Evolutionary conservation across 2,113 vertebrate genomes (phyloP).

Genomic region (Oryctolagus cuniculus): mOryCun1.1 NC_091435.1:23069501-23070000

Average conservation of each 20-base stretch:
- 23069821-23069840: neutral
- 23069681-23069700: neutral
- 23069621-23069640: neutral
- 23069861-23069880: neutral
- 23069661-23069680: neutral
- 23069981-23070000: neutral
- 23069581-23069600: neutral
- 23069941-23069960: neutral
- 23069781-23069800: neutral
- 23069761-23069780: neutral
- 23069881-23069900: neutral
- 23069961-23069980: neutral
- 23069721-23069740: neutral
- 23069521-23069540: accelerated
- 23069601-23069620: neutral
- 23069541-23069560: too few relatives aligned
- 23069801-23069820: neutral
- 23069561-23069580: neutral
- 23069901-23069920: neutral
- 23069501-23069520: neutral
- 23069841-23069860: neutral
- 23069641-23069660: neutral
- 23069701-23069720: neutral
- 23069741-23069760: neutral
- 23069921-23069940: neutral